Evolutionary conservation across 2,888 invertebrate genomes (phyloP), one percentile per base, ranked within the genome.

Genomic region (Rugalucina vietnamica): DNA sequence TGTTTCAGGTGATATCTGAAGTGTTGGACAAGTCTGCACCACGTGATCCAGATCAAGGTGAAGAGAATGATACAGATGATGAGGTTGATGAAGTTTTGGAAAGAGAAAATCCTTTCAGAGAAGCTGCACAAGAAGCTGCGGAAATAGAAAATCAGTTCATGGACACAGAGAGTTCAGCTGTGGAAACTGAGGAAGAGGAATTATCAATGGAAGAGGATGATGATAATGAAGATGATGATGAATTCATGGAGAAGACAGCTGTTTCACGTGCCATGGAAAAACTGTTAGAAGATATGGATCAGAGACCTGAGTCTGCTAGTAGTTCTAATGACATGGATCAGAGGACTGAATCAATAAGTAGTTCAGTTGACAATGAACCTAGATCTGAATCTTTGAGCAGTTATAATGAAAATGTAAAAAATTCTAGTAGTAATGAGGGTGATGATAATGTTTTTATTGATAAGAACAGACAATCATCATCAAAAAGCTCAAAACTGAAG

Each of bases 231-330:
- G 78, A 72, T n/a, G 82, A 85, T 21, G 89, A 87, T 49, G 87
- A 82, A 10, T 78, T 82, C 37, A 80, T 88, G 81, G 91, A 90
- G 71, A 91, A 91, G 80, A 88, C 86, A 8, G 91, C 93, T 1
- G 86, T 92, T 12, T 91, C 88, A 71, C 76, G 84, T 39, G 92
- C 92, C 74, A 91, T 93, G 92, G 91, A 91, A 76, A 88, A 89
- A 76, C 85, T 93, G 60, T 84, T 93, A n/a, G 88, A 81, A 27
- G 91, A 92, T 71, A 88, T 91, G 70, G 91, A 92, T 75, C 85
- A 91, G 60, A 88, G 88, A 71, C 88, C 88, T n/a, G 88, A 88
- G 39, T 90, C 90, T 36, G 36, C 87, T 14, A 85, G 86, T 82
- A 88, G 88, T 29, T 81, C 84, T 10, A 83, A 83, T 57, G 82